Base-by-base conservation (phyloP, 2,888 invertebrate genomes). In the Latheticus oryzae region DNA sequence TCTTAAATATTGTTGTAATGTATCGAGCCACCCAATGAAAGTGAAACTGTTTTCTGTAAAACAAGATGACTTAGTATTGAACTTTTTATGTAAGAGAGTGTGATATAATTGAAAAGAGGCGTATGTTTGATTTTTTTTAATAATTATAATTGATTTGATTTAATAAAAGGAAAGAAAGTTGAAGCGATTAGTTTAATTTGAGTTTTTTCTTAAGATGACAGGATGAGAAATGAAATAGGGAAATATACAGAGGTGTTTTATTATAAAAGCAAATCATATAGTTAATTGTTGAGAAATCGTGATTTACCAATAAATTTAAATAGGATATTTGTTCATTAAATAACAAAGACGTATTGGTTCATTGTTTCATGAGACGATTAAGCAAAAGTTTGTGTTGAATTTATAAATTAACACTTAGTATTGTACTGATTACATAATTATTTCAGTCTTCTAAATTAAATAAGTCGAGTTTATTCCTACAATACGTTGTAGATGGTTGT, bases 1-100 rank as follows among this genome's bases (percentile, higher is more conserved):
- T 51, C 30, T 37, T 16, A n/a, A 3, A 5, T 35, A 8, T 12
- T 9, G 47, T 19, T 37, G 48, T 21, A 47, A 21, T 8, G 26
- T 17, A 35, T 5, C n/a, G 11, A 23, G 32, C 45, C 17, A 21
- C 21, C 26, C 28, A 32, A 48, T 12, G 52, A 58, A 58, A 58
- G 58, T 52, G 58, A 58, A 58, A 58, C 58, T 33, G 38, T 26
- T 47, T 48, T 40, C 23, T 24, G 35, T 35, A 12, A n/a, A n/a
- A n/a, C n/a, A n/a, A n/a, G n/a, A n/a, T n/a, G n/a, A n/a, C n/a
- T n/a, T n/a, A n/a, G n/a, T n/a, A n/a, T n/a, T n/a, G n/a, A n/a
- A n/a, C n/a, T n/a, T n/a, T n/a, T n/a, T n/a, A n/a, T n/a, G n/a
- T n/a, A n/a, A n/a, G n/a, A n/a, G n/a, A n/a, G n/a, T n/a, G n/a